Base-by-base conservation (phyloP, 2,797 vertebrate species). In the Gymnopithys bicolor region DNA sequence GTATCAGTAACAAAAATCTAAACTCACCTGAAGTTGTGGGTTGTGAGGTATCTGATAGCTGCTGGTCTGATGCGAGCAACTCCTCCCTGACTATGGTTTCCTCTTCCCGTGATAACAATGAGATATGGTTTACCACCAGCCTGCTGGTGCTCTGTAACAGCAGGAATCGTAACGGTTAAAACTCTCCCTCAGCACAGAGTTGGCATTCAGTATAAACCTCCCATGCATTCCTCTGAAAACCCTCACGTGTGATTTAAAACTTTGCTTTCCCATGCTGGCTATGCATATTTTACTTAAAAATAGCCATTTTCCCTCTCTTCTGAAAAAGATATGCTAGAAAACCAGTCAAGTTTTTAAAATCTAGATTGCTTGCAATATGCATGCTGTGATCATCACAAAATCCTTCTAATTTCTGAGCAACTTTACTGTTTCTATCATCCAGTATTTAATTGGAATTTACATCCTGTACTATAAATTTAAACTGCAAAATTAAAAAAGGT, bases 41-140 rank as follows among this genome's bases (percentile, higher is more conserved):
- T 99, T 94, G 97, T 98, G 98, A 99, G 99, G 98, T 99, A 99
- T 98, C 99, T 98, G 95, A 98, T 98, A 97, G 99, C 99, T 11
- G 99, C 99, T 82, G 99, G 99, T 94, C 99, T 99, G 98, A 99
- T 99, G 92, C 99, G 99, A 97, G 99, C 98, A 96, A 99, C 98
- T 87, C 99, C 99, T 97, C 99, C 99, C 96, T 99, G 99, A 96
- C 99, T 99, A 98, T 98, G 99, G 98, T 98, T 99, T 97, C 99
- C 99, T 98, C 98, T 99, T 97, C 99, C 99, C 87, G 99, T 99
- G 98, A 99, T 99, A 97, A 99, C 98, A 93, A 97, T 99, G 76
- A 99, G 98, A 96, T 99, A 98, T 19, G 99, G 98, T 96, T 98
- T 98, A 89, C 99, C 99, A 30, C 98, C 98, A 90, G 97, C 97